phyloP scores from a whole-genome alignment of 2,888 invertebrate genomes.

The Muschampia plurimacula region DNA sequence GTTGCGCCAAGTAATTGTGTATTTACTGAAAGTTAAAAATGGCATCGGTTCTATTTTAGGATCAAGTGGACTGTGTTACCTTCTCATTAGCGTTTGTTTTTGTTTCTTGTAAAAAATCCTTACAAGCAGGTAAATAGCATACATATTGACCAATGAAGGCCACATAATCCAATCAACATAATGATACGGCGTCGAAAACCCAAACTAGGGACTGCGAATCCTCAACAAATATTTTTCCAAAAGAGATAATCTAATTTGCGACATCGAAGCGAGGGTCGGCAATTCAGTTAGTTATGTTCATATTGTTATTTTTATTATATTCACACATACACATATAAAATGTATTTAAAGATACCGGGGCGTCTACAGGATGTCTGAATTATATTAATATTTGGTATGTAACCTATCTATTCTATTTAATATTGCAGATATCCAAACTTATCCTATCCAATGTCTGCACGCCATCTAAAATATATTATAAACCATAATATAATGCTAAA shows the following conservation, averaged over 20 bases:
- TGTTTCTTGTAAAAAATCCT: neutral
- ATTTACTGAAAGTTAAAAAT: too few relatives aligned
- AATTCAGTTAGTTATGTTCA: slow-evolving; percentile 6
- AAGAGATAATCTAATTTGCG: slow-evolving; percentile 23
- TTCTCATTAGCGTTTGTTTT: neutral
- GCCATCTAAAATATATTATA: too few relatives aligned
- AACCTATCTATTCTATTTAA: too few relatives aligned
- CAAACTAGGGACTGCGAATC: slow-evolving; percentile 18
- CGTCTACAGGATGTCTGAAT: too few relatives aligned
- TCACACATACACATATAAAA: too few relatives aligned
- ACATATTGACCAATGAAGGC: slow-evolving; percentile 9
- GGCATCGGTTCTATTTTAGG: too few relatives aligned
- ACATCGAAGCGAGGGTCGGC: neutral
- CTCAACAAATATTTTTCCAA: slow-evolving; percentile 33
- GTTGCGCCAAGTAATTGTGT: too few relatives aligned
- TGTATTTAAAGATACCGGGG: too few relatives aligned
- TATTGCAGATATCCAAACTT: too few relatives aligned
- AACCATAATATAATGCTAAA: too few relatives aligned
- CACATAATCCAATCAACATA: slow-evolving; percentile 23
- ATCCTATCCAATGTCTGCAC: too few relatives aligned
- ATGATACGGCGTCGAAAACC: slow-evolving; percentile 13
- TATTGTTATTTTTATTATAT: neutral
- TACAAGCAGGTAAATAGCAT: neutral
- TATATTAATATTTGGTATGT: too few relatives aligned
- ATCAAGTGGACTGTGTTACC: neutral